A percentile compares a stretch with the other conserved stretches of the same genome.
phyloP scores from a whole-genome alignment of 2,888 invertebrate species.

The Drosophila mayaguana region DNA sequence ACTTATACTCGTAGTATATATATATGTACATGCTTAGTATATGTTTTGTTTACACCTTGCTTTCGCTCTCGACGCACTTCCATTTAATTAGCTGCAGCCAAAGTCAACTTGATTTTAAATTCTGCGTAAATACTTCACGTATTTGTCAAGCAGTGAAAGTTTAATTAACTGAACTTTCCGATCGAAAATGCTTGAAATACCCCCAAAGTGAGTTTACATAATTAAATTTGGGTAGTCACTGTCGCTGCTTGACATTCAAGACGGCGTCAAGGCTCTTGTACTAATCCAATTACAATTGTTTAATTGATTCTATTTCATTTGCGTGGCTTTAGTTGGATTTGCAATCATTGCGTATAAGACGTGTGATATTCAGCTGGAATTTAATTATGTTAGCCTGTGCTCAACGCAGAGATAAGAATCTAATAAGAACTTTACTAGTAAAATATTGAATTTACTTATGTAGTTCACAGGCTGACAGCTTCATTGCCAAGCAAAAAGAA shows the following conservation, averaged over 20 bases:
- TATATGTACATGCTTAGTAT: neutral
- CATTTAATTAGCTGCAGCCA: constrained; percentile 48
- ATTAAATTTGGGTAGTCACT: constrained; percentile 47
- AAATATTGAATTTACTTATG: constrained; percentile 48
- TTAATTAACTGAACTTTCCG: constrained; percentile 62
- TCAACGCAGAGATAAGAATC: neutral
- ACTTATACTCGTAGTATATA: neutral
- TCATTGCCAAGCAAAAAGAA: constrained; percentile 9
- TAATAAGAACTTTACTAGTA: neutral
- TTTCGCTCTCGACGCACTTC: constrained; percentile 36
- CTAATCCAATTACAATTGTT: constrained; percentile 43
- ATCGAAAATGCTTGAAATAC: constrained; percentile 10
- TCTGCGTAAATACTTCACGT: constrained; percentile 34
- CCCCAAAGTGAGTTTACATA: constrained; percentile 39
- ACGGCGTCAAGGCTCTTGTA: neutral
- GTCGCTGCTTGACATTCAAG: constrained; percentile 17
- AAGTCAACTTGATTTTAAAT: constrained; percentile 36
- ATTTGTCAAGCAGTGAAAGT: constrained; percentile 58
- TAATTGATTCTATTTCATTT: constrained; percentile 45
- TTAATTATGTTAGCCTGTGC: constrained; percentile 7
- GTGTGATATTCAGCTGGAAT: constrained; percentile 3
- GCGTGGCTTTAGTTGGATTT: constrained; percentile 26
- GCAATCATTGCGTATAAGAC: constrained; percentile 26
- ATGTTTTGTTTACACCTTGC: neutral
- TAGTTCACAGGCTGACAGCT: constrained; percentile 23